Base-by-base conservation (phyloP, 1,140 invertebrate species). In the Temnothorax nylanderi region DNA sequence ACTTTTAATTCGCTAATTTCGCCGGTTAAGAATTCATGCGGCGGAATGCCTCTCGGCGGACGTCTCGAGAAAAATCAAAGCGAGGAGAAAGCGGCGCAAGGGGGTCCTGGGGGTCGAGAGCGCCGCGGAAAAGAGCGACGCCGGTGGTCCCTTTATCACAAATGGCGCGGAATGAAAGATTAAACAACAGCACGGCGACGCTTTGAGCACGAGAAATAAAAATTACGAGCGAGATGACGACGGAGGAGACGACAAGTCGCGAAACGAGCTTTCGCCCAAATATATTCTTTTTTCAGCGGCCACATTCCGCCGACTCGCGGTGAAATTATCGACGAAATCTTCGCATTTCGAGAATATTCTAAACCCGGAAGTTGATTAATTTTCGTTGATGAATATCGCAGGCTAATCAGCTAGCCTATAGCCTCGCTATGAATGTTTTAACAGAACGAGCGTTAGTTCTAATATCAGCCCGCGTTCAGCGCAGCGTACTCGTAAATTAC, bases 1-100 rank as follows among this genome's bases (percentile, higher is more conserved):
- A 92, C 91, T 94, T 94, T 95, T 95, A 95, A 95, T 95, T 95
- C 94, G 94, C 92, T 95, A 95, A 95, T 95, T 95, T 95, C 91
- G 92, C 92, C 91, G 88, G 91, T 95, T 94, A 95, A 95, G 93
- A 94, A 95, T 95, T 95, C 94, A 95, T 94, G 93, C 91, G 91
- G 91, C 91, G 93, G 92, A 94, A 94, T 91, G 91, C 92, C 84
- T 91, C 85, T 91, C 81, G 74, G 56, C 93, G 92, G 92, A 94
- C 90, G 91, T 93, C 93, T 93, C 91, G 93, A 93, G 94, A 95
- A 95, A 95, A 95, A 95, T 95, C 94, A 95, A 95, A 95, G 94
- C 92, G 90, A 65, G 64, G 89, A 93, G 94, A 94, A 92, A 93
- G 84, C 90, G 86, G 88, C 44, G 67, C 47, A 69, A 18, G n/a